These are phyloP conservation scores for Ostrea denselamellosa DNA, from an alignment of 1,140 invertebrate species.

Conservation along the genomic window DNA sequence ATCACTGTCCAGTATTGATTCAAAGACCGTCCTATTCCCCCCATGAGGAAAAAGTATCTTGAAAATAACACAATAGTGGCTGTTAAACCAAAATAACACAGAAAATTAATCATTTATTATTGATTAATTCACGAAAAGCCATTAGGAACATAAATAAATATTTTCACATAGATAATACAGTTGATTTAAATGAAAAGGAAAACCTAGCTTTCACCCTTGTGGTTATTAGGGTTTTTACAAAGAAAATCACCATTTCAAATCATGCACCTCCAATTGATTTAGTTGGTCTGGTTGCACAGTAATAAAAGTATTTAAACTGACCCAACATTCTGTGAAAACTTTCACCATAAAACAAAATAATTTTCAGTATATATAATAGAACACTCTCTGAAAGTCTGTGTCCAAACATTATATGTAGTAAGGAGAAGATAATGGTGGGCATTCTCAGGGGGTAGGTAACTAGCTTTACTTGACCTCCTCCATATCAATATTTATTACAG, in stretches of 20 bases:
- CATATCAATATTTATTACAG: too few species aligned
- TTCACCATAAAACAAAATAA: too few species aligned
- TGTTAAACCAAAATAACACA: slow-evolving; percentile 9
- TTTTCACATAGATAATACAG: slow-evolving; percentile 20
- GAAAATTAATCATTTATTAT: slow-evolving; percentile 29
- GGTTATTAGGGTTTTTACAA: not conserved
- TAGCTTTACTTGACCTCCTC: too few species aligned
- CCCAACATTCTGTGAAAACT: too few species aligned
- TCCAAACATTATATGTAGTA: too few species aligned
- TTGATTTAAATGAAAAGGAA: not conserved
- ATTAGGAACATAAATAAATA: slow-evolving; percentile 27
- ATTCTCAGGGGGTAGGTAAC: too few species aligned
- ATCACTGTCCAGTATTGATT: not conserved
- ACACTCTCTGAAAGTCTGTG: too few species aligned
- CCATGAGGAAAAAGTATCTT: not conserved
- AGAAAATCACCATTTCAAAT: slow-evolving; percentile 9
- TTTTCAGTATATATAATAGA: too few species aligned
- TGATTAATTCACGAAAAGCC: slow-evolving; percentile 19
- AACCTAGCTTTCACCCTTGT: not conserved
- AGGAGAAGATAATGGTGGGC: too few species aligned
- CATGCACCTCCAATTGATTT: not conserved
- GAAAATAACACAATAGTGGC: not conserved
- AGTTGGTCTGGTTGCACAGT: not conserved
- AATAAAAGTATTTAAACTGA: not conserved
- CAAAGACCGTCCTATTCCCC: not conserved